These are phyloP conservation scores for Boloria euphrosyne DNA, from an alignment of 2,888 invertebrate genomes.

Conservation along the genomic window DNA sequence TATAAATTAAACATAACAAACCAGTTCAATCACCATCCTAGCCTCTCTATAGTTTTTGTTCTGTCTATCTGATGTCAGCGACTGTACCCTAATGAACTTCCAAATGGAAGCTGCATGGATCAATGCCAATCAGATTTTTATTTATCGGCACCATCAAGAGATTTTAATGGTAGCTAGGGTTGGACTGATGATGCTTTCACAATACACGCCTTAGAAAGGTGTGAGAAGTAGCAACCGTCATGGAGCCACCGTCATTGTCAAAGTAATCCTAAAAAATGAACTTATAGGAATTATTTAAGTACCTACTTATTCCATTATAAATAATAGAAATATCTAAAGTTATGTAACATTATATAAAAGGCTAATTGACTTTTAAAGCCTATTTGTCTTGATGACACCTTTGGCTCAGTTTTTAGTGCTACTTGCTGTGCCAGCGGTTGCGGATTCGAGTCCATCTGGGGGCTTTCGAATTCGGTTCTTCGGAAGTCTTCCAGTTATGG, in stretches of 20 bases:
- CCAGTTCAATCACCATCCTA: background rate
- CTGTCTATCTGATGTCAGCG: conserved; percentile 56
- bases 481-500: too few relatives aligned
- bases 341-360: too few relatives aligned
- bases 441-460: too few relatives aligned
- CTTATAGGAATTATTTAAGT: background rate
- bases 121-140: conserved; percentile 76
- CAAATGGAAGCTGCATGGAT: conserved; percentile 77
- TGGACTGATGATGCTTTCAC: conserved; percentile 51
- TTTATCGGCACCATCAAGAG: conserved; percentile 70
- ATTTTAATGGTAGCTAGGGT: conserved; percentile 65
- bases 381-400: too few relatives aligned
- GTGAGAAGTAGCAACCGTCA: conserved; percentile 39
- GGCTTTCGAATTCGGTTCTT: too few relatives aligned
- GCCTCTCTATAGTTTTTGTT: conserved; percentile 43
- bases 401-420: too few relatives aligned
- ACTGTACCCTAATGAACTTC: conserved; percentile 73
- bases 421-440: too few relatives aligned
- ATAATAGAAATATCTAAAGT: too few relatives aligned
- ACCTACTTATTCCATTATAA: background rate
- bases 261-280: conserved; percentile 12
- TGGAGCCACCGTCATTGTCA: conserved; percentile 38
- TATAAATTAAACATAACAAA: conserved; percentile 6
- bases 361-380: too few relatives aligned
- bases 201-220: conserved; percentile 46